Evolutionary conservation across 2,888 invertebrate genomes (phyloP).

Genomic region (Ashinkailepas kermadecensis): DNA sequence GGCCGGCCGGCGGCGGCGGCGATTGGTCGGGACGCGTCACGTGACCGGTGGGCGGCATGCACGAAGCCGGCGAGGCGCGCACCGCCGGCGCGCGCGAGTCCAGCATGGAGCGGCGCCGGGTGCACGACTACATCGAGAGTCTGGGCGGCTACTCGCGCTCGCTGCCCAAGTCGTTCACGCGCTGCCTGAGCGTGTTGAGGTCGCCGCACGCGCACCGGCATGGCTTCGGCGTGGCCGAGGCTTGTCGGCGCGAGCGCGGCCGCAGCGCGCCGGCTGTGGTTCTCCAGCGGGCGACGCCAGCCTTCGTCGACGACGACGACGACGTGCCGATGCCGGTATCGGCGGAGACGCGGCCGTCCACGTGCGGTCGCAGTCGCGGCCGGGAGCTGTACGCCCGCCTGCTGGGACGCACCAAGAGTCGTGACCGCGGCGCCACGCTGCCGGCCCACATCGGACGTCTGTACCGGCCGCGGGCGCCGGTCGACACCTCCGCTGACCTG

Average conservation of each 20-base stretch:
- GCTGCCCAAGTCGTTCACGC: constrained; percentile 14
- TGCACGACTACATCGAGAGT: constrained; percentile 8
- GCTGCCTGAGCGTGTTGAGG: neutral
- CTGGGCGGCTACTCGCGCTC: constrained; percentile 18
- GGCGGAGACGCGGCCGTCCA: neutral
- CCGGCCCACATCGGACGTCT: neutral
- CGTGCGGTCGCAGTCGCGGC: neutral
- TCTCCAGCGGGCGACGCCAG: no score
- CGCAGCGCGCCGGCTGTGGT: neutral
- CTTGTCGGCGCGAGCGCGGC: neutral
- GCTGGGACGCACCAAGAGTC: neutral
- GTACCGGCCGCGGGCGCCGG: neutral
- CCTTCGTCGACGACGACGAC: no score
- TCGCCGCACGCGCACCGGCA: neutral
- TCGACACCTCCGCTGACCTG: neutral
- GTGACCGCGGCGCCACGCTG: neutral
- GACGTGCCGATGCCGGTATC: neutral
- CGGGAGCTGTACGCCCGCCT: constrained; percentile 8
- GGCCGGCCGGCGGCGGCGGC: neutral
- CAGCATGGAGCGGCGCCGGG: constrained; percentile 8
- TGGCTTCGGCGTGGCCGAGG: neutral
- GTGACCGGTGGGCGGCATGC: neutral
- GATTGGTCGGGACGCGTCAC: constrained; percentile 3
- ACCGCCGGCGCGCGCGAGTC: neutral
- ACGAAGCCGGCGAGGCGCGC: neutral